Evolutionary conservation across 1,140 invertebrate genomes (phyloP).

Genomic region (Drosophila watanabei): DNA sequence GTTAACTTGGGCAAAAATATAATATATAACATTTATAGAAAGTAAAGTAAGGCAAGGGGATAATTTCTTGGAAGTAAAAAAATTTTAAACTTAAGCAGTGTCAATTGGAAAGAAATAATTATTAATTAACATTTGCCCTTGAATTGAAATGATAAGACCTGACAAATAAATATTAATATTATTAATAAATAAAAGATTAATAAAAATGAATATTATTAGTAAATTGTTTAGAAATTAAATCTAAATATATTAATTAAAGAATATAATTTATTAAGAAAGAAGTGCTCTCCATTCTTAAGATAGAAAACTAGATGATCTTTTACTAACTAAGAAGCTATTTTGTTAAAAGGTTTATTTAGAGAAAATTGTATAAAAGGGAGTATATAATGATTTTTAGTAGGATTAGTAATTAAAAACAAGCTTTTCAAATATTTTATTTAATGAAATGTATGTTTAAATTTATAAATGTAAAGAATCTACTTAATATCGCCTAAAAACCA

Average conservation of each 20-base stretch:
- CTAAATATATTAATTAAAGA: background rate
- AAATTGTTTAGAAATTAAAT: background rate
- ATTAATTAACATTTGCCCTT: slow-evolving; percentile 2
- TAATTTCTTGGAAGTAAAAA: background rate
- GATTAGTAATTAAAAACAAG: background rate
- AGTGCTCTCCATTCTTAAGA: background rate
- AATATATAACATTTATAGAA: background rate
- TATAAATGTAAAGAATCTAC: too few relatives aligned
- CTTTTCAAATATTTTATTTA: background rate
- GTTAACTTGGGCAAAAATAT: slow-evolving; percentile 4
- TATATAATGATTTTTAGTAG: background rate
- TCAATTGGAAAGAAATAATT: background rate
- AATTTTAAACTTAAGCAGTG: background rate
- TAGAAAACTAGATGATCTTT: background rate
- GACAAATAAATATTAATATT: too few relatives aligned
- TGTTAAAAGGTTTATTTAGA: background rate
- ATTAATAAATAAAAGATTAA: too few relatives aligned
- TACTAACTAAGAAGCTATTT: background rate
- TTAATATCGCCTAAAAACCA: background rate
- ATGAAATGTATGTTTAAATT: background rate
- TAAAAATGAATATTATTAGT: too few relatives aligned
- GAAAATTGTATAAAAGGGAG: background rate
- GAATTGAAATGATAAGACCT: slow-evolving; percentile 1
- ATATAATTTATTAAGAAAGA: background rate
- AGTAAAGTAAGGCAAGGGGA: background rate